Percentiles rank a stretch among this genome's conserved stretches.
Conservation (phyloP, 1,140 invertebrate species). For the Drosophila trapezifrons region DNA sequence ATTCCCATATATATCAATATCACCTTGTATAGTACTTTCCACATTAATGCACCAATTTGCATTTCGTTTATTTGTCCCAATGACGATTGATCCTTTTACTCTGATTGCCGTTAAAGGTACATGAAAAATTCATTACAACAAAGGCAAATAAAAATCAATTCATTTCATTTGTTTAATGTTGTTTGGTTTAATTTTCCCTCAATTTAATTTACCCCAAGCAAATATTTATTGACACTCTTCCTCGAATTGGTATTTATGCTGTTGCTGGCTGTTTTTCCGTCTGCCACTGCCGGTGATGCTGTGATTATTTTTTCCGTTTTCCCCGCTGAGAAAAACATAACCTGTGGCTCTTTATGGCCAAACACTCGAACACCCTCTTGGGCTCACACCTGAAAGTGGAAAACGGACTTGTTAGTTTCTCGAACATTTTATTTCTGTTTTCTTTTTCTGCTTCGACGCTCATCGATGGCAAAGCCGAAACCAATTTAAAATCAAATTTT, state of each 20-base stretch:
- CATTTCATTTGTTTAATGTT: slow-evolving; percentile 49
- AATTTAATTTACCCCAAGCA: slow-evolving; percentile 58
- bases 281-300: slow-evolving; percentile 8
- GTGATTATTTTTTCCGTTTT: slow-evolving; percentile 27
- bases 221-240: slow-evolving; percentile 66
- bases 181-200: slow-evolving; percentile 33
- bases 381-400: slow-evolving; percentile 19
- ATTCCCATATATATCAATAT: background rate
- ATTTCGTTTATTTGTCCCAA: background rate
- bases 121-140: slow-evolving; percentile 11
- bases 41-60: slow-evolving; percentile 5
- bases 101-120: background rate
- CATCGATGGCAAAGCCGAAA: slow-evolving; percentile 64
- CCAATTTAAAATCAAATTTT: slow-evolving; percentile 83
- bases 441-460: slow-evolving; percentile 19
- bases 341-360: slow-evolving; percentile 71
- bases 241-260: slow-evolving; percentile 40
- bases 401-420: slow-evolving; percentile 71
- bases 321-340: slow-evolving; percentile 43
- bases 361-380: slow-evolving; percentile 34
- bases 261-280: slow-evolving; percentile 11
- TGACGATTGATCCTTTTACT: background rate
- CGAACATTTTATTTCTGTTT: slow-evolving; percentile 6
- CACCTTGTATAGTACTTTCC: too few species aligned
- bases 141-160: slow-evolving; percentile 18